Percentiles rank a stretch among this genome's conserved stretches.
Conservation (phyloP, 2,797 vertebrate genomes). For the Sebastolobus alascanus region DNA sequence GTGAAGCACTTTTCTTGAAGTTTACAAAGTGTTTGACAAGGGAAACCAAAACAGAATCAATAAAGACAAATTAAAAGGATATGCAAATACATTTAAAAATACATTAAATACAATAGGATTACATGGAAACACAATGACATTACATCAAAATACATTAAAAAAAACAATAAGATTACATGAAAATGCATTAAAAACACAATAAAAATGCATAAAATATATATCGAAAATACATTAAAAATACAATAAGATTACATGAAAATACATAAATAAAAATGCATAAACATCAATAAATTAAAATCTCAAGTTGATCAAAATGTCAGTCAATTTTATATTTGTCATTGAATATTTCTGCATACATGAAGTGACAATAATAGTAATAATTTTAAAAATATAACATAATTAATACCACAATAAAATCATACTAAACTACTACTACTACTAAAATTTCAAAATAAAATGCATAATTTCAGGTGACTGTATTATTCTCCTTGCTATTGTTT, state of each 20-base stretch:
- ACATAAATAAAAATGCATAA: neutral
- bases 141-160: neutral
- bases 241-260: neutral
- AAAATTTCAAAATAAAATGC: neutral
- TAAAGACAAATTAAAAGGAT: fast-evolving
- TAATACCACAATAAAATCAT: neutral
- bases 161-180: neutral
- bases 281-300: neutral
- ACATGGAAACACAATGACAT: neutral
- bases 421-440: no score
- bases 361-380: neutral
- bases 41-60: neutral
- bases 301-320: neutral
- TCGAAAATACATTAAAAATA: neutral
- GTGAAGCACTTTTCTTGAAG: neutral
- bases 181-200: neutral
- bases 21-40: neutral
- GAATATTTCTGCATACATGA: neutral
- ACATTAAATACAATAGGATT: no score
- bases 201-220: no score
- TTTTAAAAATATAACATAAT: neutral
- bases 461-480: neutral
- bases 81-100: neutral
- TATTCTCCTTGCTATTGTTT: neutral
- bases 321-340: neutral